Base-by-base conservation (phyloP, 2,888 invertebrate genomes). In the Phania funesta region DNA sequence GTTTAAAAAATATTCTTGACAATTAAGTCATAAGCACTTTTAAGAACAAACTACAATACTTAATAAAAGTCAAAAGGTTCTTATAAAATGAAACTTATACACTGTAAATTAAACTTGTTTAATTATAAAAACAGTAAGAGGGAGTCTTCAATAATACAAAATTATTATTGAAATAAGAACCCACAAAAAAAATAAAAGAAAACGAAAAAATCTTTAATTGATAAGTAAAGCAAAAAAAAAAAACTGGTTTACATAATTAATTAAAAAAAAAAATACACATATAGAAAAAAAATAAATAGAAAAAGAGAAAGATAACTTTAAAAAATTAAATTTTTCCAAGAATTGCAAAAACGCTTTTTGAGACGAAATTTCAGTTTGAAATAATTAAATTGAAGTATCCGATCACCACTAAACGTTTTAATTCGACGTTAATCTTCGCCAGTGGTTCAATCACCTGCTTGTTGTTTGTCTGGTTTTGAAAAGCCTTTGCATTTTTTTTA, bases 1-100 rank as follows among this genome's bases (percentile, higher is more conserved):
- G 86, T 87, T 87, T 84, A 85, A 86, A 86, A 85, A 85, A 87
- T 87, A 85, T 87, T 85, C 86, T 86, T 82, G 85, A 74, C 77
- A 44, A 20, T n/a, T 2, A 29, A 56, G 64, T 32, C 54, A 44
- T 38, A 81, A 81, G 38, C 35, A 75, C 50, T 64, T 56, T 26
- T 13, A 20, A 64, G 50, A 62, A 41, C n/a, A n/a, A n/a, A n/a
- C n/a, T n/a, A n/a, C n/a, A n/a, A n/a, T n/a, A 54, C 16, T 8
- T 52, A 58, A 46, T 9, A 24, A 38, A 70, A 41, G 16, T 44
- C n/a, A 54, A 16, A 38, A 46, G 50, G 26, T 46, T 48, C 52
- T 44, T 16, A 7, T 16, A 18, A 44, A 11, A 64, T 18, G 50
- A 41, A 62, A 58, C 20, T 16, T 54, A 54, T 46, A 64, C 48